phyloP scores from a whole-genome alignment of 1,140 invertebrate species.

The Mactra quadrangularis region DNA sequence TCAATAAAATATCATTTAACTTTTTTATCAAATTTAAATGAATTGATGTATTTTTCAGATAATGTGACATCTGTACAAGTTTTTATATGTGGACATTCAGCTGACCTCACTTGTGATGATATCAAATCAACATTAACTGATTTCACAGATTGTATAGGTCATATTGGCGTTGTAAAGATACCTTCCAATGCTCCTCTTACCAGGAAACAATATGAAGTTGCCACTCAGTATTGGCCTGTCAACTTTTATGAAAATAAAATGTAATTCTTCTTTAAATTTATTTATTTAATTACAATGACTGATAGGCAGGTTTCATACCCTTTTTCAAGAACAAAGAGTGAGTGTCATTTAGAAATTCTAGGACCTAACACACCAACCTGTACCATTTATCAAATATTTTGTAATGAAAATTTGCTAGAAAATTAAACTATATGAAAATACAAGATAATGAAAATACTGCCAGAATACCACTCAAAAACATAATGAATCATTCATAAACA shows the following conservation, averaged over 20 bases:
- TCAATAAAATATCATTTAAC: no score
- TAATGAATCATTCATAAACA: no score
- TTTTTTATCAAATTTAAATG: no score
- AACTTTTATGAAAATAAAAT: slow-evolving; percentile 89
- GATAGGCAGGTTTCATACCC: no score
- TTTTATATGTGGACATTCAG: slow-evolving; percentile 26
- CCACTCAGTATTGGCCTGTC: slow-evolving; percentile 89
- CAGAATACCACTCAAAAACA: no score
- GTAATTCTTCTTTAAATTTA: slow-evolving; percentile 50
- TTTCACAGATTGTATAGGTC: slow-evolving; percentile 21
- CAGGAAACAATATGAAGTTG: slow-evolving; percentile 87
- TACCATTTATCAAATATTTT: no score
- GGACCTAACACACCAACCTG: no score
- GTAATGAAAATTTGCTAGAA: no score
- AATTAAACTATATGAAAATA: no score
- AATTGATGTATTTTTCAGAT: slow-evolving; percentile 7
- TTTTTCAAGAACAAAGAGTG: no score
- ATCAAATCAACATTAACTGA: not conserved
- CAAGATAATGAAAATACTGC: no score
- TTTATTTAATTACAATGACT: not conserved
- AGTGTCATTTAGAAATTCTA: no score
- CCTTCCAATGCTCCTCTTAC: slow-evolving; percentile 87
- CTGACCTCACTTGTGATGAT: not conserved
- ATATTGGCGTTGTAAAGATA: slow-evolving; percentile 82
- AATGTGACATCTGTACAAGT: slow-evolving; percentile 11